A percentile compares a stretch with the other conserved stretches of the same genome.
Conservation (phyloP, 2,888 invertebrate genomes). For the Selenia dentaria region DNA sequence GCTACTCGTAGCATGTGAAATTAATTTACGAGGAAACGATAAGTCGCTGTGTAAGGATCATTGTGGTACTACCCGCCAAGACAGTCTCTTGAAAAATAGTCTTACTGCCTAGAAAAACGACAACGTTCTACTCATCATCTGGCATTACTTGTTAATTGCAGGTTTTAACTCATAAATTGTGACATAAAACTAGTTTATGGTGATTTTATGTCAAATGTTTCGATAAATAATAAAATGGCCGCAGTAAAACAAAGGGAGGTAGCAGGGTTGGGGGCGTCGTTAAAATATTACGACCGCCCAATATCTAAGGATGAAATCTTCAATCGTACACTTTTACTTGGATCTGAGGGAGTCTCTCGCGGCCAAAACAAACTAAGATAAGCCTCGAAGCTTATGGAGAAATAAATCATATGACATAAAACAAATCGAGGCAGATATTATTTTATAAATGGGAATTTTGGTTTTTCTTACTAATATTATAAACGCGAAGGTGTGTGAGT, state of each 20-base stretch:
- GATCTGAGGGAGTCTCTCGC: constrained; percentile 55
- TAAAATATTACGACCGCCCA: constrained; percentile 81
- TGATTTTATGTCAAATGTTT: constrained; percentile 75
- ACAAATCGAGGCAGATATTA: constrained; percentile 48
- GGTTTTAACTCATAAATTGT: constrained; percentile 58
- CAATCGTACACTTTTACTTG: constrained; percentile 72
- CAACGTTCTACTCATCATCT: too few species aligned
- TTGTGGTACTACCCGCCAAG: too few species aligned
- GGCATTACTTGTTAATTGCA: constrained; percentile 38
- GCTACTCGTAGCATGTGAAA: too few species aligned
- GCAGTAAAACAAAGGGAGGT: constrained; percentile 76
- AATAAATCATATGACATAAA: constrained; percentile 63
- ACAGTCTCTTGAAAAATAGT: too few species aligned
- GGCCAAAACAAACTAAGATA: constrained; percentile 58
- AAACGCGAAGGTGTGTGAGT: too few species aligned
- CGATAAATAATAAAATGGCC: constrained; percentile 79
- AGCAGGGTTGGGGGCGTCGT: constrained; percentile 64
- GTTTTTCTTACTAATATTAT: too few species aligned
- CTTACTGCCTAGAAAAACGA: too few species aligned
- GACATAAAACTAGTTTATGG: constrained; percentile 71
- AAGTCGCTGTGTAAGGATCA: too few species aligned
- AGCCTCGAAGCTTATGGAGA: constrained; percentile 52
- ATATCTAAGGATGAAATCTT: constrained; percentile 79
- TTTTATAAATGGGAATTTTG: constrained; percentile 36
- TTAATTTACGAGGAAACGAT: too few species aligned